Evolutionary conservation across 2,888 invertebrate species (phyloP), one percentile per base, ranked within the genome.

Genomic region (Agelastica alni): DNA sequence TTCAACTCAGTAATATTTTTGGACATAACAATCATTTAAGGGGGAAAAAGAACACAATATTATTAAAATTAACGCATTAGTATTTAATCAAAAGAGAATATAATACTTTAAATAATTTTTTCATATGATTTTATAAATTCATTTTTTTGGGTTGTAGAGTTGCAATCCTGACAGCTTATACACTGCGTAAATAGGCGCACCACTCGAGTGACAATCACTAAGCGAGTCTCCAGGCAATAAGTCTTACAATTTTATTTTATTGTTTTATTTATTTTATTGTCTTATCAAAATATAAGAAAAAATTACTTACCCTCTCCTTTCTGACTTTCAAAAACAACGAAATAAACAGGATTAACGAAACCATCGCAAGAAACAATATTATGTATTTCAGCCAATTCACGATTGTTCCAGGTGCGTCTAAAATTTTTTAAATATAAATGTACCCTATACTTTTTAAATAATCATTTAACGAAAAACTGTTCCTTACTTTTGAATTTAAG

Each of bases 251-350:
- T 3, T 1, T 9, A n/a, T n/a, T n/a, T n/a, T n/a, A n/a, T n/a
- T n/a, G n/a, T n/a, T n/a, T n/a, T n/a, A n/a, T n/a, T n/a, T n/a
- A n/a, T n/a, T n/a, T n/a, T n/a, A n/a, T n/a, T n/a, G n/a, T n/a
- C n/a, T n/a, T n/a, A n/a, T n/a, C n/a, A n/a, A n/a, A n/a, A n/a
- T n/a, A n/a, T n/a, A n/a, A n/a, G n/a, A n/a, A 37, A 12, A 20
- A n/a, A 2, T 2, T 12, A 12, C 60, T 57, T 67, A 69, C 70
- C 66, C 64, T 66, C 67, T 84, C 82, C 60, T 80, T 82, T 44
- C 75, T 76, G 13, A 81, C 75, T 68, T 79, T 83, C 66, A 78
- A 75, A 1, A 73, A 70, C 20, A 82, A 71, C 58, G 78, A 78
- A 3, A 77, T 61, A 1, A 80, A 74, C 12, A 81, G 60, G 16